Evolutionary conservation across 2,888 invertebrate genomes (phyloP), one percentile per base, ranked within the genome.

Genomic region (Pristionchus arcanus): DNA sequence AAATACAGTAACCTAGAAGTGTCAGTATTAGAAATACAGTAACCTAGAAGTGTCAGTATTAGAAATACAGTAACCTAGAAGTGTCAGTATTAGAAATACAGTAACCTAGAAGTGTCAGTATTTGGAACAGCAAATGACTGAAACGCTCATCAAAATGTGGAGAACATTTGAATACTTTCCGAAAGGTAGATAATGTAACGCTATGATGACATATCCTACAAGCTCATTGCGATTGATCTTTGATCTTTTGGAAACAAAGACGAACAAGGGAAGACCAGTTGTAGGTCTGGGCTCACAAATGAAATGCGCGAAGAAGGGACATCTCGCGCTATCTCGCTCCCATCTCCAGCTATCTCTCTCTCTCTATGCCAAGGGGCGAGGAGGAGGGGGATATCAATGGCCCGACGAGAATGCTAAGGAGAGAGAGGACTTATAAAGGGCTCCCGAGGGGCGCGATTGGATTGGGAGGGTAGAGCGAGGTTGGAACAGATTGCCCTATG

Each of bases 341-440:
- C 25, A 63, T 63, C 63, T 63, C 63, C n/a, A 21, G 28, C 31
- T 34, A 71, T 71, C 68, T 71, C 21, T n/a, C 16, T 31, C 68
- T 71, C 34, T 71, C 68, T 71, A 68, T 68, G 31, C 28, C 31
- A 2, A 4, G 77, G 53, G 81, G 53, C n/a, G 81, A 49, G 42
- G 42, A 42, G 81, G n/a, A n/a, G n/a, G n/a, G 71, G 49, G 81
- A 81, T 81, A 81, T 81, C 81, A 81, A 81, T 25, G 81, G 81
- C 25, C 28, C 81, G 81, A 53, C 81, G 81, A 53, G 49, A 81
- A 81, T 81, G 81, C 81, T 81, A 81, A 81, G 37, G 81, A 81
- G 81, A 81, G 81, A 81, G 81, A 81, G 81, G 81, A 81, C 81
- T 81, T 81, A 81, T 81, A 28, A 81, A 81, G 81, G 81, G 81